Conservation (phyloP, 2,113 vertebrate genomes). For the Taurulus bubalis region DNA sequence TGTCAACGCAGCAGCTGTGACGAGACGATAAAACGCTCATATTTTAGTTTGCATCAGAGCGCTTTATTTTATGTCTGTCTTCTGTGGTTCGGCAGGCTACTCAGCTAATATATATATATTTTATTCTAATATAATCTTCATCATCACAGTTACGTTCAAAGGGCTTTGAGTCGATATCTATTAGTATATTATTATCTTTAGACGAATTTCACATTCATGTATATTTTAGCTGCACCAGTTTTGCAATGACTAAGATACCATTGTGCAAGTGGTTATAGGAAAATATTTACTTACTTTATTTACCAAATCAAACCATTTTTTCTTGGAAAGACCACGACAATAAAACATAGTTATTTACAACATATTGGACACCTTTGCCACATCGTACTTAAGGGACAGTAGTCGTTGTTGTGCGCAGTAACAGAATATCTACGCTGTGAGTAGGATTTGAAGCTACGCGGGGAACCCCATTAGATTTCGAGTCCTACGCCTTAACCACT, state of each 20-base stretch:
- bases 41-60: neutral
- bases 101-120: neutral
- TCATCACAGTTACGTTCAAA: neutral
- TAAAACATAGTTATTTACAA: too few species aligned
- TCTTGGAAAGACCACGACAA: too few species aligned
- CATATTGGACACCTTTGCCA: too few species aligned
- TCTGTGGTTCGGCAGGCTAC: too few species aligned
- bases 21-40: neutral
- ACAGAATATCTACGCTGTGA: conserved; percentile 2
- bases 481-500: conserved; percentile 60
- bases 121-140: neutral
- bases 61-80: neutral
- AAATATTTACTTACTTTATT: neutral
- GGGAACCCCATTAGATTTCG: conserved; percentile 57
- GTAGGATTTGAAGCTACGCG: conserved; percentile 60
- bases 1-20: neutral
- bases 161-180: neutral
- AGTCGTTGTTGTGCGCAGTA: neutral
- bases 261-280: neutral
- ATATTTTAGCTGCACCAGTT: neutral
- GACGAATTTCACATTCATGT: neutral
- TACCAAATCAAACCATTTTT: neutral
- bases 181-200: neutral
- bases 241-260: neutral
- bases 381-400: too few species aligned